Percentiles rank a stretch among this genome's conserved stretches.
Conservation (phyloP, 2,113 vertebrate genomes). For the Coptodon rendalli region DNA sequence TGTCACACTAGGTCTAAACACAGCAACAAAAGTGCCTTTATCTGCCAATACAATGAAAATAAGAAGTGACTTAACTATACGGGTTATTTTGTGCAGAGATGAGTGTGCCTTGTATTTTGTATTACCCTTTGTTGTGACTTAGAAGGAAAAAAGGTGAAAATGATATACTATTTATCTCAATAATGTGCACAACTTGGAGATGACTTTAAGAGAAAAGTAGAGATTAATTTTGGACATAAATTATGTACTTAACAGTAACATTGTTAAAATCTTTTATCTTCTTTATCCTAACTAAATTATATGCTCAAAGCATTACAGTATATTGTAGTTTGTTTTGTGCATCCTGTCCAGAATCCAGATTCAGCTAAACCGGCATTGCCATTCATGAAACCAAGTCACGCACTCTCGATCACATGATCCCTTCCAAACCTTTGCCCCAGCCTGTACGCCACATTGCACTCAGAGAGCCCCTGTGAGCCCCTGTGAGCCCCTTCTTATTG, state of each 20-base stretch:
- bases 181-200: background rate
- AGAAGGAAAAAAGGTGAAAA: fast-evolving
- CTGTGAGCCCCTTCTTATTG: slow-evolving; percentile 3
- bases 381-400: background rate
- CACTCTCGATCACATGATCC: background rate
- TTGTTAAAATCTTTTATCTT: background rate
- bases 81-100: background rate
- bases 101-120: background rate
- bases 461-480: background rate
- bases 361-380: background rate
- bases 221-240: background rate
- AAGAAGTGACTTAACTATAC: background rate
- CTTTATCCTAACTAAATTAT: background rate
- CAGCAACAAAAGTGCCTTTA: background rate
- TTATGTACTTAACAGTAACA: background rate
- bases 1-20: background rate
- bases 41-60: background rate
- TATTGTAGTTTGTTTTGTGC: background rate
- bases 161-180: background rate
- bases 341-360: background rate
- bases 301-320: background rate
- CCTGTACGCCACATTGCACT: background rate
- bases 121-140: background rate
- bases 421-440: background rate
- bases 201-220: background rate